phyloP scores from a whole-genome alignment of 2,797 vertebrate species.

The Valencia hispanica region DNA sequence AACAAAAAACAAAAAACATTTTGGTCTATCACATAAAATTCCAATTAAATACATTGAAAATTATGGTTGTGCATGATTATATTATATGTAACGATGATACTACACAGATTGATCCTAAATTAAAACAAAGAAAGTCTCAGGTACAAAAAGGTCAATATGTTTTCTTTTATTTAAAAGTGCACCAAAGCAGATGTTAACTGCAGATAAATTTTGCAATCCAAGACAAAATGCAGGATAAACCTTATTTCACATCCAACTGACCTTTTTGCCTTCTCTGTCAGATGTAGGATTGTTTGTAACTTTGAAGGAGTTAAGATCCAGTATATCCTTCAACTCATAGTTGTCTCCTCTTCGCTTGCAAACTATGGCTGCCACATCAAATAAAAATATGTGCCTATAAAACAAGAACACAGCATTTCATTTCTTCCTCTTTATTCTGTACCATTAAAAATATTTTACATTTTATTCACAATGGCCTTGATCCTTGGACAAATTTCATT shows the following conservation, averaged over 20 bases:
- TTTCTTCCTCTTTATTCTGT: background rate
- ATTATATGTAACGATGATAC: no score
- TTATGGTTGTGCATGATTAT: no score
- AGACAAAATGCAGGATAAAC: background rate
- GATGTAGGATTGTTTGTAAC: constrained; percentile 91
- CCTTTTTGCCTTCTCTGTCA: constrained; percentile 93
- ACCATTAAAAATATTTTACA: background rate
- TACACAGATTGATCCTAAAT: constrained; percentile 3
- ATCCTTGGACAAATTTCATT: background rate
- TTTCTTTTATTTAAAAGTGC: constrained; percentile 16
- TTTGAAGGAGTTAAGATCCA: constrained; percentile 93
- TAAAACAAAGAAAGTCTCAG: constrained; percentile 5
- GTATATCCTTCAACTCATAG: constrained; percentile 97
- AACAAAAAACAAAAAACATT: no score
- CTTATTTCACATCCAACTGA: constrained; percentile 48
- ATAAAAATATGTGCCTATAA: constrained; percentile 92
- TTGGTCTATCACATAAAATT: no score
- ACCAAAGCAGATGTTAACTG: constrained; percentile 19
- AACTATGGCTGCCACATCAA: constrained; percentile 90
- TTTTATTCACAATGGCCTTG: background rate
- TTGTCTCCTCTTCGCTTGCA: constrained; percentile 94
- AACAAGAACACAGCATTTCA: constrained; percentile 1
- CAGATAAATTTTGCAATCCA: background rate
- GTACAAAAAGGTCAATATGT: background rate
- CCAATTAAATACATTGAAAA: no score